These are phyloP conservation scores for Sebastes goodei DNA, from an alignment of 2,797 vertebrate species.

Conservation along the genomic window DNA sequence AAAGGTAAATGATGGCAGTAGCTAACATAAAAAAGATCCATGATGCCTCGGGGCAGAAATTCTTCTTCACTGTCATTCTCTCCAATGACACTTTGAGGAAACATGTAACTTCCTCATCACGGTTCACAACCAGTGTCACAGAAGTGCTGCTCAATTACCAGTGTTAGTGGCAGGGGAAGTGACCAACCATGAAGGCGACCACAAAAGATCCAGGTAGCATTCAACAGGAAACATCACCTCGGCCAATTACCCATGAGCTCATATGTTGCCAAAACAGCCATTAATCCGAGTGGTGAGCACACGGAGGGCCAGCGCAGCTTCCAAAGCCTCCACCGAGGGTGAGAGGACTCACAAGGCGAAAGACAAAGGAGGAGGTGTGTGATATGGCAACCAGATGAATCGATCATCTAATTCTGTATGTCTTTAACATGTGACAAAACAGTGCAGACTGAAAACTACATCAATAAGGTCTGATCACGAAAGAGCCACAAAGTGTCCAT, in stretches of 20 bases:
- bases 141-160: conserved; percentile 74
- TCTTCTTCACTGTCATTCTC: conserved; percentile 25
- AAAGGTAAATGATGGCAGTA: not conserved
- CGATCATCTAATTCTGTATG: not conserved
- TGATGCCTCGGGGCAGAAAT: not conserved
- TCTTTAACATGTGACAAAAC: not conserved
- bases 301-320: conserved; percentile 46
- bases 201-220: conserved; percentile 79
- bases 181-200: conserved; percentile 54
- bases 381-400: conserved; percentile 40
- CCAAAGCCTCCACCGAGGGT: conserved; percentile 25
- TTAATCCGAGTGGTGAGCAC: conserved; percentile 79
- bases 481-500: not conserved
- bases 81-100: conserved; percentile 56
- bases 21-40: not conserved
- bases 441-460: not conserved
- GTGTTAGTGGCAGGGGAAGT: conserved; percentile 39
- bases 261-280: conserved; percentile 84
- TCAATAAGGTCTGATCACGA: not conserved
- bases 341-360: conserved; percentile 33
- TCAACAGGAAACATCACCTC: conserved; percentile 78
- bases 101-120: conserved; percentile 42
- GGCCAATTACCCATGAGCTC: conserved; percentile 79
- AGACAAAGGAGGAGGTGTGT: conserved; percentile 25
- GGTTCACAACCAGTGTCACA: conserved; percentile 60